phyloP scores from a whole-genome alignment of 2,888 invertebrate species.

The Rhaphigaster nebulosa region DNA sequence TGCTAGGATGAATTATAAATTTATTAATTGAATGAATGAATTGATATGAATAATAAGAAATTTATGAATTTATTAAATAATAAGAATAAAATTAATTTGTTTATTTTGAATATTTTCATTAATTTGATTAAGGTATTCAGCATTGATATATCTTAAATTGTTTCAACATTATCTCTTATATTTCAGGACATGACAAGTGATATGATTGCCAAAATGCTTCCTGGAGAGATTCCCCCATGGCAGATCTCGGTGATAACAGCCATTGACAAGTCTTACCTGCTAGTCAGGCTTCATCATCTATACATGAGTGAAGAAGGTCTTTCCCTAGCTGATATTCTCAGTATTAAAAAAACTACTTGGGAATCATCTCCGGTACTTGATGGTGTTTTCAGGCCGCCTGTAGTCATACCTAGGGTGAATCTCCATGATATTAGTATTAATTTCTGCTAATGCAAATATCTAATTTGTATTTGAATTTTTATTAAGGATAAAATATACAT shows the following conservation, averaged over 20 bases:
- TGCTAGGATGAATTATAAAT: neutral
- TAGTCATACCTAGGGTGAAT: slow-evolving; percentile 72
- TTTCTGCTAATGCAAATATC: neutral
- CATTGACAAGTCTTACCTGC: slow-evolving; percentile 75
- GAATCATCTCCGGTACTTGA: slow-evolving; percentile 59
- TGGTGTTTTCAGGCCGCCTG: slow-evolving; percentile 73
- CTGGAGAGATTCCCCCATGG: slow-evolving; percentile 82
- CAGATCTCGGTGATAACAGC: slow-evolving; percentile 82
- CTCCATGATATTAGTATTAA: neutral
- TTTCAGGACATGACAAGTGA: slow-evolving; percentile 83
- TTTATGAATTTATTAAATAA: neutral
- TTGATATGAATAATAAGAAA: no score
- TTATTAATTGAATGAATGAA: no score
- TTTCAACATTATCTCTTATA: slow-evolving; percentile 56
- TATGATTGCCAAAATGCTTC: slow-evolving; percentile 82
- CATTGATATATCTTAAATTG: neutral
- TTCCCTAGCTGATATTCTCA: slow-evolving; percentile 80
- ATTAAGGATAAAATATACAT: neutral
- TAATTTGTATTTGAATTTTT: neutral
- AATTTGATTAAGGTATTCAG: neutral
- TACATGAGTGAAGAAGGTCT: slow-evolving; percentile 80
- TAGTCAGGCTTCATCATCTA: slow-evolving; percentile 83
- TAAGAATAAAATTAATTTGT: neutral
- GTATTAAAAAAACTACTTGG: slow-evolving; percentile 48
- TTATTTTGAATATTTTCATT: no score